Conservation (phyloP, 2,888 invertebrate species). For the Drosophila emarginata region DNA sequence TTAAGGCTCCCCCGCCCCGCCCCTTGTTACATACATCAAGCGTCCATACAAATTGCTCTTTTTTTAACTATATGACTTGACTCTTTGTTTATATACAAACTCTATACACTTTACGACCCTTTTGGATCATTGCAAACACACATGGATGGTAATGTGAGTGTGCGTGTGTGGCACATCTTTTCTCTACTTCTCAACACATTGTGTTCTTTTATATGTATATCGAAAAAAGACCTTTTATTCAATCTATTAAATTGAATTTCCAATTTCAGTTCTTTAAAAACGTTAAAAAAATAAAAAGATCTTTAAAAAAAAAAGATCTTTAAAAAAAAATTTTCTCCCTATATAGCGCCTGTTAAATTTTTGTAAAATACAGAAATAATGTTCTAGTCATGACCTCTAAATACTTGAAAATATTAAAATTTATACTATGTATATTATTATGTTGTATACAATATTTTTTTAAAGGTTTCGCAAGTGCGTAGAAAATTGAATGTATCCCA, state of each 20-base stretch:
- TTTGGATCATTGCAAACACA: constrained; percentile 4
- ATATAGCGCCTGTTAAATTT: no score
- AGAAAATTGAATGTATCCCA: neutral
- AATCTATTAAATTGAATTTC: neutral
- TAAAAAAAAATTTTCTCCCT: no score
- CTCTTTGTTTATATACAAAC: constrained; percentile 61
- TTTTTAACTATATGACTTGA: constrained; percentile 43
- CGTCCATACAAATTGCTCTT: constrained; percentile 7
- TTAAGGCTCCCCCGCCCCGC: constrained; percentile 19
- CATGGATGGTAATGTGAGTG: neutral
- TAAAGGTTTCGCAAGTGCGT: no score
- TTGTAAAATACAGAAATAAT: no score
- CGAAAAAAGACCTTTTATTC: neutral
- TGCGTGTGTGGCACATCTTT: constrained; percentile 13
- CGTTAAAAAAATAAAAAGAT: no score
- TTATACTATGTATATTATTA: no score
- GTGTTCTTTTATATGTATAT: neutral
- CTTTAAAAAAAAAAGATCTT: no score
- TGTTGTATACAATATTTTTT: no score
- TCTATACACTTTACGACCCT: constrained; percentile 8
- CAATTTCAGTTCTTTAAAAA: neutral
- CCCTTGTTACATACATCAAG: neutral
- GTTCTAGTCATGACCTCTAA: no score
- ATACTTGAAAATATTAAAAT: no score
- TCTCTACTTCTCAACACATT: constrained; percentile 27